A percentile compares a stretch with the other conserved stretches of the same genome.
Conservation (phyloP, 2,113 vertebrate species). For the Eptesicus fuscus region DNA sequence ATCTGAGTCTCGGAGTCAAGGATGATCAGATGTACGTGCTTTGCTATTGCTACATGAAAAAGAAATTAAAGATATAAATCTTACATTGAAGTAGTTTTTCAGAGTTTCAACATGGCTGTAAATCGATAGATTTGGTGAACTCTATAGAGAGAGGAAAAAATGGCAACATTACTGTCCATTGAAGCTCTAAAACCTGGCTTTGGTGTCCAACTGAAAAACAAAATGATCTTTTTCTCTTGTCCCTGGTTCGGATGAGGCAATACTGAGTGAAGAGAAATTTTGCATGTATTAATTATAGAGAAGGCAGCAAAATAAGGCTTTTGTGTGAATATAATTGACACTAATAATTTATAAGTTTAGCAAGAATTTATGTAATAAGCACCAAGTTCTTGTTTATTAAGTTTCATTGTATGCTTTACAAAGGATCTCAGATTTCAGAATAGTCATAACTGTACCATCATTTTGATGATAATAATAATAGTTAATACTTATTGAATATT, state of each 20-base stretch:
- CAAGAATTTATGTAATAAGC: background rate
- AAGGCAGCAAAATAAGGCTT: background rate
- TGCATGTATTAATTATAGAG: background rate
- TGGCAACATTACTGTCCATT: background rate
- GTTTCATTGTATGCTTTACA: background rate
- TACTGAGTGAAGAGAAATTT: background rate
- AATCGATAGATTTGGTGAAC: background rate
- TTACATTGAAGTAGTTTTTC: background rate
- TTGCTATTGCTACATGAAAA: background rate
- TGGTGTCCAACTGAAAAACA: background rate
- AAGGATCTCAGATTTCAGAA: background rate
- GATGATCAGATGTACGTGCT: background rate
- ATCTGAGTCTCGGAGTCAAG: background rate
- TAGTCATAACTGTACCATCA: background rate
- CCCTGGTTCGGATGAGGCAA: background rate
- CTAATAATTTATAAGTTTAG: background rate
- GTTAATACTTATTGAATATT: background rate
- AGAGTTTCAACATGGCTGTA: background rate
- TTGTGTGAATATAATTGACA: background rate
- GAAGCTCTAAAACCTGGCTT: background rate
- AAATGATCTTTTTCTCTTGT: background rate
- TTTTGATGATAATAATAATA: background rate
- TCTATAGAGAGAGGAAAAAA: background rate
- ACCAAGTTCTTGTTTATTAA: background rate
- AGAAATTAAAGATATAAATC: background rate